Base-by-base conservation (phyloP, 2,797 vertebrate genomes). In the Threskiornis aethiopicus region DNA sequence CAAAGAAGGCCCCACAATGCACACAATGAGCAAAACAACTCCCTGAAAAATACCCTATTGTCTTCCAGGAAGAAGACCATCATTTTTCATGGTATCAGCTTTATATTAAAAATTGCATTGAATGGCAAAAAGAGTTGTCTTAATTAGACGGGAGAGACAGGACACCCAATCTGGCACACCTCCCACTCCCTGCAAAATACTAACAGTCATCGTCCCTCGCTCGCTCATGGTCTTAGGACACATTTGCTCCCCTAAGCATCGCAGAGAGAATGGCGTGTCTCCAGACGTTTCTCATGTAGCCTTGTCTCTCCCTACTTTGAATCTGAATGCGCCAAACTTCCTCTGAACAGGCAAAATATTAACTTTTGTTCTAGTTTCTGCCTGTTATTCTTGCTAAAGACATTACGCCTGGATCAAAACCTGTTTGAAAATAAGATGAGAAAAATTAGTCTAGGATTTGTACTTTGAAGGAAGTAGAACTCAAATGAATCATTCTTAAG, bases 331-430 rank as follows among this genome's bases (percentile, higher is more conserved):
- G 49, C 78, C 66, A n/a, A 54, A 24, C 31, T 18, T 17, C 73
- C 22, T 16, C 1, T 0, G 11, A 49, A 5, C 7, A 4, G 24
- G 35, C 10, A 5, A 59, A 70, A 57, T 3, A 10, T 0, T 13
- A 3, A 6, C 21, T 52, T 65, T 6, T 13, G 13, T 28, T 25
- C 72, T 18, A 11, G 18, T 41, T 69, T 17, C 64, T 1, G 0
- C 16, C 31, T 55, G 44, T 13, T 64, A 5, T 77, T 85, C 80
- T 49, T n/a, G 9, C 46, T 14, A 12, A 51, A 55, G 61, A 6
- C 5, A 1, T 13, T 29, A 15, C 3, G 33, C 37, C 80, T 6
- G 39, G 25, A 21, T 64, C 9, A 39, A n/a, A 67, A 58, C 49
- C 52, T 29, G 16, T 3, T 54, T 65, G 83, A 21, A 83, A 82